phyloP scores from a whole-genome alignment of 2,113 vertebrate genomes.

The Megalops atlanticus region DNA sequence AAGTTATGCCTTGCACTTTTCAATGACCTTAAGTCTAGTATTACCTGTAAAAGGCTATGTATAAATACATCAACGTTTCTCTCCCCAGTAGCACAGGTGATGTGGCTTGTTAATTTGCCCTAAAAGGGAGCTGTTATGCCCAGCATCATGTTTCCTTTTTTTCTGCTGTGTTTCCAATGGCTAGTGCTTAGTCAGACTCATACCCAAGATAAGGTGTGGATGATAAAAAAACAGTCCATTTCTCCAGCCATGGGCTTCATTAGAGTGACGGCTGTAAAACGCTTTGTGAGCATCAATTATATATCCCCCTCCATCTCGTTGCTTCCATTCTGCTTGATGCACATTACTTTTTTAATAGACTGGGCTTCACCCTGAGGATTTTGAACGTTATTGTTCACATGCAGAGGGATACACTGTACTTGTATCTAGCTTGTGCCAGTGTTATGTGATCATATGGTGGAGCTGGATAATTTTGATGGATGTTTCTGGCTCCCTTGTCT shows the following conservation, averaged over 20 bases:
- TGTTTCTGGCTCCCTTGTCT: too few relatives aligned
- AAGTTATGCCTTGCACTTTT: constrained; percentile 2
- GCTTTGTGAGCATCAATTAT: constrained; percentile 3
- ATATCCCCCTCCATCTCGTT: constrained; percentile 11
- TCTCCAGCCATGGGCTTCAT: neutral
- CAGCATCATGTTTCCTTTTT: too few relatives aligned
- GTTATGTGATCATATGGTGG: too few relatives aligned
- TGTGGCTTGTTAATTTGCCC: neutral
- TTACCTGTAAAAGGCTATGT: neutral
- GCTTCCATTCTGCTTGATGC: neutral
- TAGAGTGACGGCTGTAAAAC: constrained; percentile 5
- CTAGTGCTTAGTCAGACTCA: neutral
- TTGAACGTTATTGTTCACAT: too few relatives aligned
- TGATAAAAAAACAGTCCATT: neutral
- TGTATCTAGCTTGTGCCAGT: too few relatives aligned
- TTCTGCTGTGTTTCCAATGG: neutral
- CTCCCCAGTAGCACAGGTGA: neutral
- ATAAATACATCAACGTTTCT: neutral
- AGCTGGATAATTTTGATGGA: too few relatives aligned
- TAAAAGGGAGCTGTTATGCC: too few relatives aligned
- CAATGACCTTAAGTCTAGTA: neutral
- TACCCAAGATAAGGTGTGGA: neutral
- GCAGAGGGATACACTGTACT: too few relatives aligned
- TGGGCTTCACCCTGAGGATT: too few relatives aligned
- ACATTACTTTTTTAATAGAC: neutral